A percentile compares a stretch with the other conserved stretches of the same genome.
Conservation (phyloP, 2,113 vertebrate genomes). For the Drymodes brunneopygia region DNA sequence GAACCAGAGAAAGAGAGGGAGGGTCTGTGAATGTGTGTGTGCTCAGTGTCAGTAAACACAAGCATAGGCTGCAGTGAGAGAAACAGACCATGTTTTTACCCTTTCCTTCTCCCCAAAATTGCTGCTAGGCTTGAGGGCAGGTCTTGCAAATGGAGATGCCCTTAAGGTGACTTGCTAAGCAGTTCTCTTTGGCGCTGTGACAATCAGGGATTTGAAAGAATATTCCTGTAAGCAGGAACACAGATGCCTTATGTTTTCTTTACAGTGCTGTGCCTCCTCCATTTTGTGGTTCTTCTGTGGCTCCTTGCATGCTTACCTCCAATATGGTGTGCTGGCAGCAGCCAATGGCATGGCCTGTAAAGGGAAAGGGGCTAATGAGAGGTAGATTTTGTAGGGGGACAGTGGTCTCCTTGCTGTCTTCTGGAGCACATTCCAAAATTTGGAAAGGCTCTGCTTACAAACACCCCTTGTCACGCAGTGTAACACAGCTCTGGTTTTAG, state of each 20-base stretch:
- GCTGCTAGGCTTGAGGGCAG: neutral
- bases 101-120: neutral
- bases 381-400: neutral
- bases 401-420: neutral
- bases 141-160: neutral
- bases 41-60: neutral
- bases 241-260: neutral
- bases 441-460: neutral
- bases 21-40: neutral
- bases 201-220: neutral
- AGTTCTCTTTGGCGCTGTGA: neutral
- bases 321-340: neutral
- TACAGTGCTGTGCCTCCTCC: neutral
- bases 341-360: neutral
- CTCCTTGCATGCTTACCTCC: neutral
- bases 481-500: neutral
- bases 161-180: neutral
- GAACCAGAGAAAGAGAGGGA: neutral
- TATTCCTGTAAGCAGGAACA: neutral
- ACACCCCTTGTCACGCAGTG: rapidly evolving
- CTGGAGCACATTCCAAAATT: neutral
- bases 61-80: neutral
- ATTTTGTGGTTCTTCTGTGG: neutral
- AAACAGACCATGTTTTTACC: neutral
- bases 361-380: neutral